Percentiles rank a stretch among this genome's conserved stretches.
Conservation (phyloP, 2,797 vertebrate genomes). For the Gymnothorax javanicus region DNA sequence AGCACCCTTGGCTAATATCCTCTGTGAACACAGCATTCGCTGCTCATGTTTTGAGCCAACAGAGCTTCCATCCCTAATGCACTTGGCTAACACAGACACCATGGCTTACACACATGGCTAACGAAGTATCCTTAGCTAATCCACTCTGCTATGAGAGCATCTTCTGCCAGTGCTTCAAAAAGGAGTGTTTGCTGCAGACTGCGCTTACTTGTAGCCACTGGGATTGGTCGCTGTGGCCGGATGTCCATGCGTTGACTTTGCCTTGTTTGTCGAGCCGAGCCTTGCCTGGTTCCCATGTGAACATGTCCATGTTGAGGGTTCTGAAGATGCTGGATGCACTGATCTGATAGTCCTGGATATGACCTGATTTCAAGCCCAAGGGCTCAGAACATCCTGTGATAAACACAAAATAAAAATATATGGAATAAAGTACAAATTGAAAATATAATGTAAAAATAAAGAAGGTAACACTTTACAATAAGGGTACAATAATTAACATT, state of each 20-base stretch:
- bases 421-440: neutral
- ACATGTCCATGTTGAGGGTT: constrained; percentile 99
- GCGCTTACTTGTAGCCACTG: constrained; percentile 93
- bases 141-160: neutral
- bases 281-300: constrained; percentile 97
- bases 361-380: constrained; percentile 95
- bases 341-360: constrained; percentile 96
- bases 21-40: neutral
- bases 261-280: constrained; percentile 96
- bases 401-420: constrained; percentile 11
- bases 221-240: constrained; percentile 94
- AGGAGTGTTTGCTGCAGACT: neutral
- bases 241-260: constrained; percentile 98
- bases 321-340: constrained; percentile 93
- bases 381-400: constrained; percentile 94
- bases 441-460: neutral
- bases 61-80: neutral
- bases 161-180: neutral
- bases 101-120: neutral
- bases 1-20: neutral
- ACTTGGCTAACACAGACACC: neutral
- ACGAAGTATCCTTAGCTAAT: neutral
- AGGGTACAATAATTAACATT: too few species aligned
- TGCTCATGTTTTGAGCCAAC: neutral
- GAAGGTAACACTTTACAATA: too few species aligned